These are phyloP conservation scores for Oithona nana DNA, from an alignment of 2,888 invertebrate species.

Conservation along the genomic window DNA sequence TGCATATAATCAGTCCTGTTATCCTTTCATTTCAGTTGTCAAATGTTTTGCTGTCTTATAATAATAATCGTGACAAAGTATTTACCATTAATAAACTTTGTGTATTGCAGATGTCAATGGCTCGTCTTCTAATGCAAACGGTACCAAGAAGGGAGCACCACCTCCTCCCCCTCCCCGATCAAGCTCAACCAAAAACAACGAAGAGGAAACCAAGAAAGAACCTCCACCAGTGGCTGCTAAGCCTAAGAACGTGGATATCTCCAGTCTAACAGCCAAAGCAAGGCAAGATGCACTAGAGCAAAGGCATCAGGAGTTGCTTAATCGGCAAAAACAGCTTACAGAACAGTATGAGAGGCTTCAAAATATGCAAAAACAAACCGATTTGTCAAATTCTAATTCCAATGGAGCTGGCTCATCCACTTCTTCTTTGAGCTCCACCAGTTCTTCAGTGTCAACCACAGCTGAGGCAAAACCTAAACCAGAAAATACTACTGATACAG, in stretches of 20 bases:
- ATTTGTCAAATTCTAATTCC: too few relatives aligned
- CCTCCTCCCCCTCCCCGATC: constrained; percentile 85
- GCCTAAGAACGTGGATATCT: background rate
- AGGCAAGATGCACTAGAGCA: constrained; percentile 42
- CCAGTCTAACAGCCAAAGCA: background rate
- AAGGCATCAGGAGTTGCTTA: constrained; percentile 66
- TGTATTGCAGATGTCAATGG: background rate
- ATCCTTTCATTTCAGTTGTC: too few relatives aligned
- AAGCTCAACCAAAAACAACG: constrained; percentile 36
- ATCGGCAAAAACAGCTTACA: constrained; percentile 68
- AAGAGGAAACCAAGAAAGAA: background rate
- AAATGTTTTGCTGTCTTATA: too few relatives aligned
- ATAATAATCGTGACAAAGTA: background rate
- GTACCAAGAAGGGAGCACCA: constrained; percentile 31
- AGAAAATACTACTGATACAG: background rate
- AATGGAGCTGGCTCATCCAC: background rate
- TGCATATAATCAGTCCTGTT: too few relatives aligned
- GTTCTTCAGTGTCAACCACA: background rate
- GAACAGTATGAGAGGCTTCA: constrained; percentile 78
- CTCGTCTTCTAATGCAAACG: background rate
- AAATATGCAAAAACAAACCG: constrained; percentile 52
- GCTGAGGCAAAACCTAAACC: background rate
- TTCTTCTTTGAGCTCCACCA: background rate
- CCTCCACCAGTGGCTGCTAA: constrained; percentile 4
- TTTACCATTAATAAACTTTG: background rate